These are phyloP conservation scores for Acanthopleura granulata DNA, from an alignment of 2,888 invertebrate species.

Conservation along the genomic window DNA sequence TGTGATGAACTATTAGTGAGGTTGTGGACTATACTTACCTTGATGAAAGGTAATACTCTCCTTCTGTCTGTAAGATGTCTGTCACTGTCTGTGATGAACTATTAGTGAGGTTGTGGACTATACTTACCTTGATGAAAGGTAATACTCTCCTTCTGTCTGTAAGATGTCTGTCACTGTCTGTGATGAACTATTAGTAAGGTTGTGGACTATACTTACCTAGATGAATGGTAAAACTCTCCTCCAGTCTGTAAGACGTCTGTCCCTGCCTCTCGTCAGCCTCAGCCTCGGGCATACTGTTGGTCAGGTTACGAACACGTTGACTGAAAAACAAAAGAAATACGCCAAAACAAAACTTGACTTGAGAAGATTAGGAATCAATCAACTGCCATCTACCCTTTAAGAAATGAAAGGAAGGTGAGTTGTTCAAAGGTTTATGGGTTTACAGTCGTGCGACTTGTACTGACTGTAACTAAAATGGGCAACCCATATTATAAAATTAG, in stretches of 20 bases:
- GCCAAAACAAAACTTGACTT: not conserved
- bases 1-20: not conserved
- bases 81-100: no score
- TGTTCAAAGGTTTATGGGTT: no score
- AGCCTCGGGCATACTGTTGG: slow-evolving; percentile 57
- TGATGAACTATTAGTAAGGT: not conserved
- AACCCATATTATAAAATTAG: no score
- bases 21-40: no score
- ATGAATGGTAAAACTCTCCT: slow-evolving; percentile 98
- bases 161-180: slow-evolving; percentile 40
- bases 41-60: no score
- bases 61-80: no score
- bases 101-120: no score
- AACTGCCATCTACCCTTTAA: no score
- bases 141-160: slow-evolving; percentile 89
- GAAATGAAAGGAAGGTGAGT: no score
- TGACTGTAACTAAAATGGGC: no score
- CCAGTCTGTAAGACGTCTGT: slow-evolving; percentile 71
- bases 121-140: slow-evolving; percentile 87
- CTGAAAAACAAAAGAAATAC: slow-evolving; percentile 36
- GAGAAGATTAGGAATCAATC: no score
- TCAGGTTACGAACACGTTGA: slow-evolving; percentile 59
- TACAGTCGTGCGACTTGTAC: no score
- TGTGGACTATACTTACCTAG: slow-evolving; percentile 73
- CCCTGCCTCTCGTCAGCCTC: slow-evolving; percentile 58